phyloP scores from a whole-genome alignment of 1,140 invertebrate species.

The Psilanteris sp. region DNA sequence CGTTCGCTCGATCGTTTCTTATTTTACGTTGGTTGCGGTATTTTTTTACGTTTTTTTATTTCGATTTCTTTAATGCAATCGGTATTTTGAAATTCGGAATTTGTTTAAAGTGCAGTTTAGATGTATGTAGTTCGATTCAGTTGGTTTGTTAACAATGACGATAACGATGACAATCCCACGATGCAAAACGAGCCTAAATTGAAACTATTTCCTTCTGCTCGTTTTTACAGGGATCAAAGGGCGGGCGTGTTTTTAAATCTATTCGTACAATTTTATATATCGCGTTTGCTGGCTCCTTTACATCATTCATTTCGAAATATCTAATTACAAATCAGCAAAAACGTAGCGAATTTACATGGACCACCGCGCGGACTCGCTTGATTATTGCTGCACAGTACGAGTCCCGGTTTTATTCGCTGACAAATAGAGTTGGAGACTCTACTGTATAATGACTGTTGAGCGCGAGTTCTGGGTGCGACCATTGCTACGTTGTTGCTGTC shows the following conservation, averaged over 20 bases:
- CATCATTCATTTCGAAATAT: slow-evolving; percentile 25
- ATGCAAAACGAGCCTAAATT: slow-evolving; percentile 41
- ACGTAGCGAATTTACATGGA: slow-evolving; percentile 41
- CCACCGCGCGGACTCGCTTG: slow-evolving; percentile 28
- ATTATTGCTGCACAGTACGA: slow-evolving; percentile 54
- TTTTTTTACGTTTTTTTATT: neutral
- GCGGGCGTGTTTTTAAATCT: slow-evolving; percentile 7
- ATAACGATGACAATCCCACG: slow-evolving; percentile 37
- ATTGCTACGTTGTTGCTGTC: slow-evolving; percentile 44
- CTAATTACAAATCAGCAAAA: slow-evolving; percentile 39
- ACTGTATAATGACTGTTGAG: slow-evolving; percentile 19
- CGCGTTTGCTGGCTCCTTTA: slow-evolving; percentile 14
- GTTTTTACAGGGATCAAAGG: slow-evolving; percentile 2
- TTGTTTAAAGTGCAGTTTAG: too few relatives aligned
- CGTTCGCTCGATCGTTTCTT: slow-evolving; percentile 2
- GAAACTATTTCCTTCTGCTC: slow-evolving; percentile 23
- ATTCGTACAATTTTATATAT: slow-evolving; percentile 16
- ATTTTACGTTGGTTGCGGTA: neutral
- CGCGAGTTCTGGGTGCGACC: slow-evolving; percentile 24
- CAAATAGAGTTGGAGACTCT: too few relatives aligned
- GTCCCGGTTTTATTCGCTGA: too few relatives aligned
- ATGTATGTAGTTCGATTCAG: too few relatives aligned
- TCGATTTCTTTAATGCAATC: too few relatives aligned
- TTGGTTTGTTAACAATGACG: slow-evolving; percentile 11
- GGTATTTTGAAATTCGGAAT: too few relatives aligned